Percentiles rank a stretch among this genome's conserved stretches.
These are phyloP conservation scores for Hoplostethus mediterraneus DNA, from an alignment of 2,797 vertebrate genomes.

Conservation along the genomic window DNA sequence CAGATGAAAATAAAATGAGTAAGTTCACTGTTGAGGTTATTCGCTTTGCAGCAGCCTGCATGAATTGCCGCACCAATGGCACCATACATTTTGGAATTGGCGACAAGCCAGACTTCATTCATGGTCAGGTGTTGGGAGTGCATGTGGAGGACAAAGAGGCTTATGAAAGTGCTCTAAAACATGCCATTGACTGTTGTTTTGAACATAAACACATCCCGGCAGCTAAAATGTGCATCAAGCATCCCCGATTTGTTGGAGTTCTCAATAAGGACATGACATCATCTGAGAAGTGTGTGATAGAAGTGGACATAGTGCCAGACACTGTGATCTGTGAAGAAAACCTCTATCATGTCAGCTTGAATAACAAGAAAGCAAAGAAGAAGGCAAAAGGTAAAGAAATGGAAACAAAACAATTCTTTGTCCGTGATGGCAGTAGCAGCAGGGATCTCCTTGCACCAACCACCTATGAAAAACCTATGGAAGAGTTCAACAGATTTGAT, in stretches of 20 bases:
- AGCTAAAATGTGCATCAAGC: slow-evolving; percentile 72
- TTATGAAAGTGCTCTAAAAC: slow-evolving; percentile 42
- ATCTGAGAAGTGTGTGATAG: slow-evolving; percentile 77
- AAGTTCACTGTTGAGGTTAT: slow-evolving; percentile 74
- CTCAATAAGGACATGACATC: slow-evolving; percentile 69
- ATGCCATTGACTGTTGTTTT: slow-evolving; percentile 61
- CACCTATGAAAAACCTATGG: slow-evolving; percentile 13
- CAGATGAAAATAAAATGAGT: slow-evolving; percentile 46
- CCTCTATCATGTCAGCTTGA: slow-evolving; percentile 44
- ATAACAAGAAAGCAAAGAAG: slow-evolving; percentile 55
- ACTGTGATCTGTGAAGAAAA: slow-evolving; percentile 58
- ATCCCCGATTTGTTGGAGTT: slow-evolving; percentile 77
- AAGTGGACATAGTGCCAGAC: slow-evolving; percentile 80
- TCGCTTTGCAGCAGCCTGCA: slow-evolving; percentile 78
- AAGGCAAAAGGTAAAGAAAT: slow-evolving; percentile 43
- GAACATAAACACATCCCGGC: slow-evolving; percentile 49
- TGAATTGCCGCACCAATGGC: slow-evolving; percentile 83
- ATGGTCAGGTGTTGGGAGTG: slow-evolving; percentile 78
- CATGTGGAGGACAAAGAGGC: slow-evolving; percentile 59
- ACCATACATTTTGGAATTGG: slow-evolving; percentile 84
- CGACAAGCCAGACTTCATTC: slow-evolving; percentile 60
- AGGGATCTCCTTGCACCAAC: slow-evolving; percentile 44
- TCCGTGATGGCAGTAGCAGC: slow-evolving; percentile 71
- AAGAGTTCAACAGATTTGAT: slow-evolving; percentile 54
- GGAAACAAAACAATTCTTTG: slow-evolving; percentile 46